These are phyloP conservation scores for Conger conger DNA, from an alignment of 2,113 vertebrate species.

Conservation along the genomic window DNA sequence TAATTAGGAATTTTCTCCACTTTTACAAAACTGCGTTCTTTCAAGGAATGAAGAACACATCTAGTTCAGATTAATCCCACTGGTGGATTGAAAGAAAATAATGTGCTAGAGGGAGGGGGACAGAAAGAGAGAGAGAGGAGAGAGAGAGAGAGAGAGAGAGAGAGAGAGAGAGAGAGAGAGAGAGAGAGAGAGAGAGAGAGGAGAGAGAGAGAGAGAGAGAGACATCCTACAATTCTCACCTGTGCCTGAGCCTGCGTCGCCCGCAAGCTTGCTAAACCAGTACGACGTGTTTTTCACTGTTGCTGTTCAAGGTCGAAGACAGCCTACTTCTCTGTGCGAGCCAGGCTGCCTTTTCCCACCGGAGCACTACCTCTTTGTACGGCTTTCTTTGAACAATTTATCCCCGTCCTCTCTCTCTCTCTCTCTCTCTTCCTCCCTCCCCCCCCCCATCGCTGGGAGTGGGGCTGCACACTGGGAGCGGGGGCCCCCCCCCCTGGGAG, in stretches of 20 bases:
- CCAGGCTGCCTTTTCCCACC: not conserved
- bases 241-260: not conserved
- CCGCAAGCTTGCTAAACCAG: not conserved
- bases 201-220: not conserved
- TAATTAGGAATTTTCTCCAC: not conserved
- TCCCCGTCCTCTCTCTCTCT: not conserved
- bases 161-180: not conserved
- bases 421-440: constrained; percentile 3
- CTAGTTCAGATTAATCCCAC: not conserved
- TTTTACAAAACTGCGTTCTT: not conserved
- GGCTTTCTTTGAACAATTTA: constrained; percentile 12
- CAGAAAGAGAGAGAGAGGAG: not conserved
- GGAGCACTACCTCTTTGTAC: constrained; percentile 9
- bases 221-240: not conserved
- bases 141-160: not conserved
- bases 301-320: constrained; percentile 35
- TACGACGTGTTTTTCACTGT: not conserved
- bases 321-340: not conserved
- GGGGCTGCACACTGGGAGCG: not conserved
- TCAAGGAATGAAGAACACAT: not conserved
- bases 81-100: not conserved
- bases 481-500: not conserved
- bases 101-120: not conserved
- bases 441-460: not conserved
- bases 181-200: not conserved